Evolutionary conservation across 1,140 invertebrate species (phyloP).

Genomic region (Orchestia grillus): DNA sequence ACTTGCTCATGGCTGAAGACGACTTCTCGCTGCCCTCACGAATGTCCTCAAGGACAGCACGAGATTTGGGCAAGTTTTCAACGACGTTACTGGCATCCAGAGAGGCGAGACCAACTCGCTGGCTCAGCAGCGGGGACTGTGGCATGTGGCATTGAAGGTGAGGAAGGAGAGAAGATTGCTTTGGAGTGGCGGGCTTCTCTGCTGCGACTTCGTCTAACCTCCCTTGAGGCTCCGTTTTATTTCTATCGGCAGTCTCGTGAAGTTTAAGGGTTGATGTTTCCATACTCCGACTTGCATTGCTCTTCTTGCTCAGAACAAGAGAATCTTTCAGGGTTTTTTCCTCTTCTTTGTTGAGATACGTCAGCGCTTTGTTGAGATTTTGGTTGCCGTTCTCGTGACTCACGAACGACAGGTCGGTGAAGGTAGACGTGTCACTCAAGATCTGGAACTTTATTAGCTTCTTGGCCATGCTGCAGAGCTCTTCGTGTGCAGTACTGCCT

Average conservation of each 20-base stretch:
- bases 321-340: background rate
- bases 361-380: background rate
- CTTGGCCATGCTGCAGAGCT: conserved; percentile 33
- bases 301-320: background rate
- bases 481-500: background rate
- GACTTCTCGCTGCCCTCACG: background rate
- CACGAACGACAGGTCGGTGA: conserved; percentile 33
- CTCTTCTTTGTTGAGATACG: background rate
- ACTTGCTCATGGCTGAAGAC: background rate
- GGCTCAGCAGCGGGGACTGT: background rate
- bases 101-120: background rate
- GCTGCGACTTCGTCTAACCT: background rate
- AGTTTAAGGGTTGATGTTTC: background rate
- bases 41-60: background rate
- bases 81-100: background rate
- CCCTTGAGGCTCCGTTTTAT: background rate
- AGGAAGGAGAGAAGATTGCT: background rate
- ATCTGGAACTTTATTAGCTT: conserved; percentile 39
- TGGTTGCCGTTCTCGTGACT: background rate
- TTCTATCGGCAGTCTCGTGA: background rate
- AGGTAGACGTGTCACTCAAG: conserved; percentile 1
- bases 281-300: background rate
- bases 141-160: conserved; percentile 50
- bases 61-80: background rate
- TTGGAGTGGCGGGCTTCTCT: background rate